Conservation (phyloP, 2,888 invertebrate genomes). For the Caradrina clavipalpis region DNA sequence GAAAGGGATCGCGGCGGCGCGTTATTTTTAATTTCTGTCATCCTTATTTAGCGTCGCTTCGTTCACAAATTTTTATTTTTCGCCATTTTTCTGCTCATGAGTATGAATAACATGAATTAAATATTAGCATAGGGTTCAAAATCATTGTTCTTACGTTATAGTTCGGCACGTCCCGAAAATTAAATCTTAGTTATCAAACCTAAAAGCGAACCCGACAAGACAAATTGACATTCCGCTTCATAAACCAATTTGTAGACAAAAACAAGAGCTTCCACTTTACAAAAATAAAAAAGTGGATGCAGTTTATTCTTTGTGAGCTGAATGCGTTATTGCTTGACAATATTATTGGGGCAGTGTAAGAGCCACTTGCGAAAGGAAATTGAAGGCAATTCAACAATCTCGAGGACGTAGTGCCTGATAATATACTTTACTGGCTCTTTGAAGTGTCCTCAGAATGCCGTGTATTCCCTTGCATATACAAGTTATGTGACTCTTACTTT, state of each 20-base stretch:
- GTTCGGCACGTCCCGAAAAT: constrained; percentile 34
- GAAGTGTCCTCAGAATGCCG: constrained; percentile 66
- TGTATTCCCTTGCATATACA: constrained; percentile 58
- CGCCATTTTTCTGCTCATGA: constrained; percentile 19
- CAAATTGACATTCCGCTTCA: constrained; percentile 28
- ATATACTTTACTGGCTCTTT: constrained; percentile 73
- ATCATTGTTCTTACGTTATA: neutral
- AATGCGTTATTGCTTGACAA: constrained; percentile 69
- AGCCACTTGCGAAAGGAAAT: constrained; percentile 74
- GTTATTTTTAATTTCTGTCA: constrained; percentile 67
- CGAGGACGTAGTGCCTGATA: constrained; percentile 70
- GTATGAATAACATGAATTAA: constrained; percentile 3
- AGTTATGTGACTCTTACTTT: constrained; percentile 61
- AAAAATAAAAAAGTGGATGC: constrained; percentile 34
- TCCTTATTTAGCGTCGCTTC: constrained; percentile 44
- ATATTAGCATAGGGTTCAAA: neutral
- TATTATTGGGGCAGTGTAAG: constrained; percentile 68
- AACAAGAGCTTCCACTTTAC: constrained; percentile 7
- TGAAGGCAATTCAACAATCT: constrained; percentile 78
- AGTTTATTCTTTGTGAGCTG: constrained; percentile 62
- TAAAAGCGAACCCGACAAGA: constrained; percentile 10
- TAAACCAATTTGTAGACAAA: constrained; percentile 28
- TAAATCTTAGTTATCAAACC: constrained; percentile 38
- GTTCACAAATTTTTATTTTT: constrained; percentile 24
- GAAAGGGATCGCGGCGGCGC: constrained; percentile 54